Evolutionary conservation across 2,888 invertebrate genomes (phyloP).

Genomic region (Conistra vaccinii): DNA sequence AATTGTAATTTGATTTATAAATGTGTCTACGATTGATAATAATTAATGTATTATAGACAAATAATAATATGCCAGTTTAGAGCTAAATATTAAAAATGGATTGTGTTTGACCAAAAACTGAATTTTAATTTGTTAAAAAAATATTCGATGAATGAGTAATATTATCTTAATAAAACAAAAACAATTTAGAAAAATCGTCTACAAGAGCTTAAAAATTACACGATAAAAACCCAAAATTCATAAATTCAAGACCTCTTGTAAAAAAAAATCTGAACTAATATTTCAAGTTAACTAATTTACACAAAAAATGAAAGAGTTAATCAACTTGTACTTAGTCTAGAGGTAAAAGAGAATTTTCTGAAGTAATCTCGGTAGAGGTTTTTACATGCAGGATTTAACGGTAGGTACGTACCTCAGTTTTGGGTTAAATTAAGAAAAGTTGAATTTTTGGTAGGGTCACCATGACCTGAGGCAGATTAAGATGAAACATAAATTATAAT

Average conservation of each 20-base stretch:
- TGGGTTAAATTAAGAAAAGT: constrained; percentile 72
- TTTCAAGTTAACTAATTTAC: constrained; percentile 62
- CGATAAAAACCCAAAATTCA: background rate
- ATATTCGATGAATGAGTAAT: too few species aligned
- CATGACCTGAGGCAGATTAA: constrained; percentile 18
- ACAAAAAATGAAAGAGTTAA: constrained; percentile 68
- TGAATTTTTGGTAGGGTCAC: constrained; percentile 50
- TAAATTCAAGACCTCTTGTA: constrained; percentile 14
- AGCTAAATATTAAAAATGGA: background rate
- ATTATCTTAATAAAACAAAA: background rate
- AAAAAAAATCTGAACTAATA: constrained; percentile 34
- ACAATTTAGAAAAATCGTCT: background rate
- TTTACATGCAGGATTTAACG: constrained; percentile 71
- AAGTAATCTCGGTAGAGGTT: constrained; percentile 53
- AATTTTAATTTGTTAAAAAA: background rate
- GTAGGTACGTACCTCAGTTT: constrained; percentile 68
- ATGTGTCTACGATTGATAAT: background rate
- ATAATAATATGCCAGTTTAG: background rate
- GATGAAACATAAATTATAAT: constrained; percentile 15
- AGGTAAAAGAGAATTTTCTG: constrained; percentile 53
- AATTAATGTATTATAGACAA: background rate
- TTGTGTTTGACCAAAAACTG: background rate
- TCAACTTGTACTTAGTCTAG: constrained; percentile 58
- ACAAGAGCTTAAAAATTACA: background rate
- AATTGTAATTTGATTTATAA: background rate